Conservation (phyloP, 2,888 invertebrate genomes). For the Anagyrus pseudococci region DNA sequence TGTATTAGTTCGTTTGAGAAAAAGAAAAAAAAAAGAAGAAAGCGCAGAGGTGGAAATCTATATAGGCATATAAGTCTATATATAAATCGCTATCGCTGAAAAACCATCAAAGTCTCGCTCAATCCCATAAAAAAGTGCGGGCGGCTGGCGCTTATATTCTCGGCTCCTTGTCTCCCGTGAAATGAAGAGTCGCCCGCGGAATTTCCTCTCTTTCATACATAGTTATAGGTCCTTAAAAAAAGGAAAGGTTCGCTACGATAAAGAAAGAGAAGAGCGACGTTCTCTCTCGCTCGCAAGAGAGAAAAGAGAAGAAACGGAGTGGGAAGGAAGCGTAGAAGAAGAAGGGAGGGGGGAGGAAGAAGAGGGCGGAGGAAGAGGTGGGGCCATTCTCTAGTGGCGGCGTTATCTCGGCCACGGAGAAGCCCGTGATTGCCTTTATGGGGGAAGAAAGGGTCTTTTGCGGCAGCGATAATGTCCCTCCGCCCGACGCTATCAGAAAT, state of each 20-base stretch:
- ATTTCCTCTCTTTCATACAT: conserved; percentile 10
- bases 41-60: no score
- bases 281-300: no score
- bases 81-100: no score
- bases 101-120: conserved; percentile 3
- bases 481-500: conserved; percentile 59
- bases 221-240: conserved; percentile 27
- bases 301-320: not conserved
- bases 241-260: not conserved
- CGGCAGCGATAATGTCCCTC: conserved; percentile 60
- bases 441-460: conserved; percentile 63
- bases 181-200: not conserved
- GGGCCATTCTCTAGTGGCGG: conserved; percentile 52
- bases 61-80: no score
- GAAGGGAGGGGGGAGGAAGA: conserved; percentile 7
- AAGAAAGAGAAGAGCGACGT: not conserved
- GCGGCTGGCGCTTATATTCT: not conserved
- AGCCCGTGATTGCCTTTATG: conserved; percentile 63
- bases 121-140: not conserved
- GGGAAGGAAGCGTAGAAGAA: conserved; percentile 5
- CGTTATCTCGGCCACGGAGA: conserved; percentile 56
- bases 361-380: conserved; percentile 42
- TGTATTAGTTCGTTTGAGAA: no score
- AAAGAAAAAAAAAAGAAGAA: no score
- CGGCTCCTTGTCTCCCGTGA: no score